Base-by-base conservation (phyloP, 2,888 invertebrate species). In the Latheticus oryzae region DNA sequence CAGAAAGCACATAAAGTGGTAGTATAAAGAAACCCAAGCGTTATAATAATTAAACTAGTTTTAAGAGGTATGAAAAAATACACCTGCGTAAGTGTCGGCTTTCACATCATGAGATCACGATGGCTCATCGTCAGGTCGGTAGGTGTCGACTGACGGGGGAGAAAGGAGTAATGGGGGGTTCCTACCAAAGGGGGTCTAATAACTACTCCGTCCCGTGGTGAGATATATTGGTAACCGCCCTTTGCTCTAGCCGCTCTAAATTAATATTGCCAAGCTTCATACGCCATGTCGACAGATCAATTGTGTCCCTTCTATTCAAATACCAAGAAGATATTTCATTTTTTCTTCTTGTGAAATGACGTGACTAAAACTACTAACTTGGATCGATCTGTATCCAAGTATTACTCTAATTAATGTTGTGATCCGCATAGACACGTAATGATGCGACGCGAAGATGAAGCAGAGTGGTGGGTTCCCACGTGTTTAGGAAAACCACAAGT, bases 191-290 rank as follows among this genome's bases (percentile, higher is more conserved):
- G 67, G 62, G 65, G 67, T 65, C 64, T 66, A 67, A 69, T 67
- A 69, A 69, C 67, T 67, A 61, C 62, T 59, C 63, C 61, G 61
- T 63, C 69, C 69, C 62, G 67, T 61, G 57, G 69, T 60, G 67
- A 66, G 61, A 64, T 61, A 67, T 67, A 69, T 67, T 65, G 63
- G 64, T 62, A 63, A 61, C 62, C 67, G 63, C 63, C 66, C 61
- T 57, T 54, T 47, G 57, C 60, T 61, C 58, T 58, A 55, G 47
- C 56, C 62, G 52, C 62, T 67, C 58, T 62, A 66, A 66, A 66
- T 69, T 62, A 68, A 66, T 67, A 65, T 64, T 52, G 53, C 60
- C 35, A 17, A 33, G 42, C 42, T 57, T 32, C 30, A 42, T 52
- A 52, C 33, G 23, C 33, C 37, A 16, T 53, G 43, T 26, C 21